A percentile compares a stretch with the other conserved stretches of the same genome.
phyloP scores from a whole-genome alignment of 35 echinoderm and acorn worm species.

The Heliocidaris erythrogramma region DNA sequence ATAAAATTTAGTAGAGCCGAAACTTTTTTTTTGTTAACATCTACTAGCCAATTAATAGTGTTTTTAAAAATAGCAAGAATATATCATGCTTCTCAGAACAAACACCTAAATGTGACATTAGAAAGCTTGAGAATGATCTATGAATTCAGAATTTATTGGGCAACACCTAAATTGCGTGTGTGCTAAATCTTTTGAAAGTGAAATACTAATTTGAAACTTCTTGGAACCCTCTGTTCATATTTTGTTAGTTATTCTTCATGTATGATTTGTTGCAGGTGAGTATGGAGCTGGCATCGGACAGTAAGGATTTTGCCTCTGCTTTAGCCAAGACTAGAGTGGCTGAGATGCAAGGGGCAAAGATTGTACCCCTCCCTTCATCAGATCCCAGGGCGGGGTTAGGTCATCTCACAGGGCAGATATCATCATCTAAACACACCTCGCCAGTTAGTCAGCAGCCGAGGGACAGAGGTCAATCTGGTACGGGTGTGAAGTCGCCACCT shows the following conservation, averaged over 20 bases:
- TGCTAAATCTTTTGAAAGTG: not conserved
- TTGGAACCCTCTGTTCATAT: too few relatives aligned
- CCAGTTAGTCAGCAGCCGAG: not conserved
- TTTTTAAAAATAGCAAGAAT: too few relatives aligned
- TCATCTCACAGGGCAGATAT: constrained; percentile 1
- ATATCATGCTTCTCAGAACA: too few relatives aligned
- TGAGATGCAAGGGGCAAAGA: constrained; percentile 88
- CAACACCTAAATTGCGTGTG: too few relatives aligned
- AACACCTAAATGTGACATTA: too few relatives aligned
- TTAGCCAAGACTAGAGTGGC: constrained; percentile 85
- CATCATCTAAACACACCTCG: constrained; percentile 24
- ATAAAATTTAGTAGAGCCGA: too few relatives aligned
- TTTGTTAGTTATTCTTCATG: not conserved
- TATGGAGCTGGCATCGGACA: constrained; percentile 87
- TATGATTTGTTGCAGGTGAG: constrained; percentile 53
- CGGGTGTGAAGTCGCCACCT: not conserved
- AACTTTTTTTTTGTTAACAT: not conserved
- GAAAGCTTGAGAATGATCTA: too few relatives aligned
- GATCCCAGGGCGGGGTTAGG: not conserved
- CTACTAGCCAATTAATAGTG: not conserved
- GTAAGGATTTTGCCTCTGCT: constrained; percentile 78
- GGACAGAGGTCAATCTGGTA: not conserved
- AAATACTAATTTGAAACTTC: too few relatives aligned
- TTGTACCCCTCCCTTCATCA: constrained; percentile 73
- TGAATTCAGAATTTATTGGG: too few relatives aligned